Evolutionary conservation across 2,888 invertebrate genomes (phyloP).

Genomic region (Napeogenes sylphis): DNA sequence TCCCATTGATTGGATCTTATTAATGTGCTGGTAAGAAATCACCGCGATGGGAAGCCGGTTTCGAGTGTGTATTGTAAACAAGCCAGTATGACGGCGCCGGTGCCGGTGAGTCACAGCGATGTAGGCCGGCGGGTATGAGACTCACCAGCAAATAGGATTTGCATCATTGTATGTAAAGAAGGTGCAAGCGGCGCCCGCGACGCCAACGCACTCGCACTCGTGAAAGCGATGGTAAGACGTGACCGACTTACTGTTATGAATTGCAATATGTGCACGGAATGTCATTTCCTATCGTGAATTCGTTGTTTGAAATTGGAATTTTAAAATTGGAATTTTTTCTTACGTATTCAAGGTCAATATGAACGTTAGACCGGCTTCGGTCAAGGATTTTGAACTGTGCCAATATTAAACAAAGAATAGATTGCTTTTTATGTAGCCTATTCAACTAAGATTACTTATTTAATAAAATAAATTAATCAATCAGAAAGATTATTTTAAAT

Average conservation of each 20-base stretch:
- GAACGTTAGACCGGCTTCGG: constrained; percentile 6
- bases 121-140: constrained; percentile 57
- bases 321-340: not conserved
- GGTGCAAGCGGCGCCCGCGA: constrained; percentile 36
- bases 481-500: no score
- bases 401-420: not conserved
- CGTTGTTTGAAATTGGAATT: not conserved
- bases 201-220: constrained; percentile 49
- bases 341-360: constrained; percentile 1
- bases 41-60: constrained; percentile 39
- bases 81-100: constrained; percentile 59
- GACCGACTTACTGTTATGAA: constrained; percentile 27
- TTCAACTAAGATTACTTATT: not conserved
- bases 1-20: constrained; percentile 6
- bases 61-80: constrained; percentile 65
- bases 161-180: constrained; percentile 68
- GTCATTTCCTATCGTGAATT: not conserved
- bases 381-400: not conserved
- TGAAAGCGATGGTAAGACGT: constrained; percentile 43
- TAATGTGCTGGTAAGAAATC: constrained; percentile 28
- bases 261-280: not conserved
- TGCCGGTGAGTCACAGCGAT: constrained; percentile 64
- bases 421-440: not conserved
- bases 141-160: constrained; percentile 39
- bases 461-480: no score